Percentiles rank a stretch among this genome's conserved stretches.
Evolutionary conservation across 92 coral and sea anemone species (phyloP).

Genomic region (Palythoa heliodiscus): DNA sequence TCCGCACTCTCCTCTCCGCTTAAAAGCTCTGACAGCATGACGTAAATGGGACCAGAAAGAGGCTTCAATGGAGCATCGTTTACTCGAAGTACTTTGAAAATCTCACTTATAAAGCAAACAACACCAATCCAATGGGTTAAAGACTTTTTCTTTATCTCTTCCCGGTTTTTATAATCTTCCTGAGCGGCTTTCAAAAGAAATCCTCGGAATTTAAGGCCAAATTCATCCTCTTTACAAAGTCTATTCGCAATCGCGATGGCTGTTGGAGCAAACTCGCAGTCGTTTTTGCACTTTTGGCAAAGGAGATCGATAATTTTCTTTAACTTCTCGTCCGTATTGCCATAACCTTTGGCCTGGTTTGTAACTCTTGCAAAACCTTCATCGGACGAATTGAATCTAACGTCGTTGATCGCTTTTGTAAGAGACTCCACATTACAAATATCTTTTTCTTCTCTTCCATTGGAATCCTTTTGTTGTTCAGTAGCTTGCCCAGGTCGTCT

Average conservation of each 20-base stretch:
- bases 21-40: slow-evolving; percentile 71
- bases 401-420: slow-evolving; percentile 41
- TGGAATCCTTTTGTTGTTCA: slow-evolving; percentile 21
- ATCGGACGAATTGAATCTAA: slow-evolving; percentile 46
- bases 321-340: slow-evolving; percentile 57
- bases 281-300: slow-evolving; percentile 59
- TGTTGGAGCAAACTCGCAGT: slow-evolving; percentile 63
- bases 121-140: slow-evolving; percentile 74
- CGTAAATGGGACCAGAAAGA: slow-evolving; percentile 69
- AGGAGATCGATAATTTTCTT: slow-evolving; percentile 64
- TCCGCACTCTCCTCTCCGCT: slow-evolving; percentile 31
- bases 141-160: slow-evolving; percentile 51
- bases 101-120: slow-evolving; percentile 71
- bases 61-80: slow-evolving; percentile 75
- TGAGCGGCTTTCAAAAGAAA: slow-evolving; percentile 73
- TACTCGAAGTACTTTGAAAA: slow-evolving; percentile 70
- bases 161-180: slow-evolving; percentile 84
- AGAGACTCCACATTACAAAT: slow-evolving; percentile 5
- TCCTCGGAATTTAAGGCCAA: slow-evolving; percentile 71
- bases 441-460: slow-evolving; percentile 14
- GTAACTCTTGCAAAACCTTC: slow-evolving; percentile 40
- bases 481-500: slow-evolving; percentile 60
- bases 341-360: slow-evolving; percentile 47
- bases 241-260: slow-evolving; percentile 61
- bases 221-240: slow-evolving; percentile 58